These are phyloP conservation scores for Aphrophora alni DNA, from an alignment of 2,888 invertebrate genomes.

Conservation along the genomic window DNA sequence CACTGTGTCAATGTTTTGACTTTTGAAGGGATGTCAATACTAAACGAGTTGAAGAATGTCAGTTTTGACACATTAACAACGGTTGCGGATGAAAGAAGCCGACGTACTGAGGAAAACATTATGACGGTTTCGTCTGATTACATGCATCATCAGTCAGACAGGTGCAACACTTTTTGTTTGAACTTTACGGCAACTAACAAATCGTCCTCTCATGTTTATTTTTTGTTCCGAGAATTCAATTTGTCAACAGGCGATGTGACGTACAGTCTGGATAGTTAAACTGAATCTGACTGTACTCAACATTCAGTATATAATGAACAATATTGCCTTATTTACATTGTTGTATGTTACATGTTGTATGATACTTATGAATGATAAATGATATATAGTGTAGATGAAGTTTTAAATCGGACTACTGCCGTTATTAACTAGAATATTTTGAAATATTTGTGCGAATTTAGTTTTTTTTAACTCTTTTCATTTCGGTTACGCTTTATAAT, in stretches of 20 bases:
- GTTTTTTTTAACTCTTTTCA: no score
- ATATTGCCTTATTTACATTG: no score
- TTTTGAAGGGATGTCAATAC: no score
- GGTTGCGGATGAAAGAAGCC: not conserved
- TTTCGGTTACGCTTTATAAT: no score
- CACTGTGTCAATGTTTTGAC: no score
- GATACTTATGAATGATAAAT: no score
- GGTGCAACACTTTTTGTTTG: not conserved
- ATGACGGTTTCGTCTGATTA: slow-evolving; percentile 6
- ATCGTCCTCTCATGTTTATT: not conserved
- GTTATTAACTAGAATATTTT: no score
- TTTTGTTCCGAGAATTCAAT: not conserved
- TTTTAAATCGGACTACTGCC: no score
- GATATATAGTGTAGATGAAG: no score
- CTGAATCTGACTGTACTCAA: not conserved
- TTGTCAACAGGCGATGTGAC: not conserved
- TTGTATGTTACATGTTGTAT: no score
- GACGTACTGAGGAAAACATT: not conserved
- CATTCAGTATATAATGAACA: no score
- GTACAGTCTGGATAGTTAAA: not conserved
- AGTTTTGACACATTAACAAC: not conserved
- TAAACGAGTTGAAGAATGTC: not conserved
- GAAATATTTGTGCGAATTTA: no score
- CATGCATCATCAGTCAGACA: slow-evolving; percentile 9
- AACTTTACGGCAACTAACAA: not conserved